Evolutionary conservation across 2,888 invertebrate species (phyloP), one percentile per base, ranked within the genome.

Genomic region (Matsumyia berberina): DNA sequence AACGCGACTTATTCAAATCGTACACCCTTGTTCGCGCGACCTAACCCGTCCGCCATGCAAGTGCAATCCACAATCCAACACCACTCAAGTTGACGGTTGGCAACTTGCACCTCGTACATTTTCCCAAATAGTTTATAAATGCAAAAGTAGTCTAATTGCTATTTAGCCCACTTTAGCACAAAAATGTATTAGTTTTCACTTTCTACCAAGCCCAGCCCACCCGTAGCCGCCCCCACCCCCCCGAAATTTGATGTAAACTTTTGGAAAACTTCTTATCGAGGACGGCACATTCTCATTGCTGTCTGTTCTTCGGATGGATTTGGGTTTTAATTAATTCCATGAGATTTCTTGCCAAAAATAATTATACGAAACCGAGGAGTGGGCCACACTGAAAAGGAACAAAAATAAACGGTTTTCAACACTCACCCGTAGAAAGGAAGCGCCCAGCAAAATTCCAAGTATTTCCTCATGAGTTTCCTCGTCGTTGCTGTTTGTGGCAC

Each of bases 361-460:
- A 77, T 82, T 82, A 82, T 77, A 81, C 76, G 33, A 74, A 73
- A 67, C 62, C 67, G n/a, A 62, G 29, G 46, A 9, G 42, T 31
- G 33, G 66, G 12, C 17, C 6, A 35, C 33, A 39, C 46, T 17
- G 17, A 53, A 8, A 8, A 44, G 33, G 57, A 31, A 31, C 39
- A 42, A 76, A 17, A 5, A 60, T 57, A 51, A 72, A 69, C 8
- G n/a, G 9, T 37, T 69, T 74, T 53, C 42, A 72, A 66, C 70
- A 77, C 64, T 83, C 90, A 95, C 96, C 98, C 98, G 92, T 97
- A 98, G 91, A 96, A 97, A 58, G 96, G 97, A 87, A 98, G 93
- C 4, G 97, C 96, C 94, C 98, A 96, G 88, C 97, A 97, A 90
- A 97, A 96, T 88, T 97, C 96, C 86, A 98, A 93, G 92, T 98